Conservation (phyloP, 1,140 invertebrate species). For the Conopomorpha cramerella region DNA sequence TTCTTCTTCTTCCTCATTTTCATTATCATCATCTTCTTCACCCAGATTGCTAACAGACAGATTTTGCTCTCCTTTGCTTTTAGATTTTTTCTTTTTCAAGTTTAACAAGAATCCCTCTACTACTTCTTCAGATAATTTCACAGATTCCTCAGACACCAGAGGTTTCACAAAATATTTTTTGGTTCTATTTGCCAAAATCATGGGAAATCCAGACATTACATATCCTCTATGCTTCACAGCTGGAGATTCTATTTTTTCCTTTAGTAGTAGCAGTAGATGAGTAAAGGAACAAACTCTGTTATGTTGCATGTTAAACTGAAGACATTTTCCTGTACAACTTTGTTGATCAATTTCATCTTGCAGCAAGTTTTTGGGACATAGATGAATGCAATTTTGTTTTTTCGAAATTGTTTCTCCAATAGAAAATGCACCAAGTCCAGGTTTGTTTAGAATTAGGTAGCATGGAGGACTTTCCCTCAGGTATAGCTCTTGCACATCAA, state of each 20-base stretch:
- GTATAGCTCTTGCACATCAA: conserved; percentile 53
- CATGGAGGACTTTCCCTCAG: conserved; percentile 54
- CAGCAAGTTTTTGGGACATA: conserved; percentile 61
- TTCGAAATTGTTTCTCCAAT: conserved; percentile 60
- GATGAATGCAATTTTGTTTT: conserved; percentile 58
- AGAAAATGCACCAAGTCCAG: conserved; percentile 48
- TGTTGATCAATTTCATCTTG: conserved; percentile 57
- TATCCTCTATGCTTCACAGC: conserved; percentile 62
- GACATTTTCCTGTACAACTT: conserved; percentile 49
- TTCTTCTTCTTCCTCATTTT: conserved; percentile 19
- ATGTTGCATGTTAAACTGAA: conserved; percentile 58
- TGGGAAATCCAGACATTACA: conserved; percentile 63
- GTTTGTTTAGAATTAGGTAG: conserved; percentile 64
- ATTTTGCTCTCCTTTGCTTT: conserved; percentile 5
- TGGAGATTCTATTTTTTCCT: conserved; percentile 47
- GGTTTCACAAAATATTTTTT: conserved; percentile 18
- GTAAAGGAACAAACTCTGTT: conserved; percentile 50
- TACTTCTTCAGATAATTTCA: conserved; percentile 39
- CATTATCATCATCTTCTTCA: conserved; percentile 1
- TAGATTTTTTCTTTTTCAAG: conserved; percentile 28
- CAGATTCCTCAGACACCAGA: conserved; percentile 49
- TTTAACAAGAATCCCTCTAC: conserved; percentile 37
- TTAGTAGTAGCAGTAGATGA: conserved; percentile 49
- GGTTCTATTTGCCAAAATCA: conserved; percentile 42
- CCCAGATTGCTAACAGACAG: no score